Evolutionary conservation across 1,140 invertebrate species (phyloP), one percentile per base, ranked within the genome.

Genomic region (Plectus sambesii): DNA sequence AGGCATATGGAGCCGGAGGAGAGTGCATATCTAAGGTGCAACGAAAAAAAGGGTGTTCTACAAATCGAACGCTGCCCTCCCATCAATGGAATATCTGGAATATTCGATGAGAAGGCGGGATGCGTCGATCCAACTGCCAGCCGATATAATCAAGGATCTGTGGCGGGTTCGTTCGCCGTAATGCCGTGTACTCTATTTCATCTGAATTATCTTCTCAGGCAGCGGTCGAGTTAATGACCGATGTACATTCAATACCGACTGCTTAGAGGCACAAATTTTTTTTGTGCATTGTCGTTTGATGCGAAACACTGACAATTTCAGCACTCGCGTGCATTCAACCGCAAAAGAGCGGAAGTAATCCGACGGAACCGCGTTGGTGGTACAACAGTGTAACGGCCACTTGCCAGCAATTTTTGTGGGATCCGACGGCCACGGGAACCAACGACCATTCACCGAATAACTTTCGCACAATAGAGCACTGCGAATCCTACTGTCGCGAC

Each of bases 381-480:
- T 66, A 59, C 49, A 66, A 66, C 38, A 59, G 62, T 12, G 65
- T 66, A n/a, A 66, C 63, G 38, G 62, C 56, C 6, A 66, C 60
- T 8, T 66, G 63, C 42, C 64, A 66, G 46, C 63, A 66, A 42
- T 66, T 66, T 49, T 65, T 66, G 65, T 66, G 65, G 65, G 65
- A 66, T 41, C 65, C 65, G 15, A 68, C 64, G 63, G 62, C 65
- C 49, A n/a, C n/a, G n/a, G 63, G 68, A 47, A 56, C 50, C 25
- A 62, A 67, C 41, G 52, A 68, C 41, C 63, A 66, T 48, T 66
- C 62, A 24, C 63, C 63, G 15, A 66, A 66, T 55, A 66, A 66
- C 49, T 66, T 66, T 51, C 68, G 68, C 48, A 66, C 63, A 27
- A 30, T 52, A 49, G 63, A 66, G 30, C 63, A 66, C 35, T 66